Evolutionary conservation across 2,888 invertebrate genomes (phyloP).

Genomic region (Steinernema carpocapsae): DNA sequence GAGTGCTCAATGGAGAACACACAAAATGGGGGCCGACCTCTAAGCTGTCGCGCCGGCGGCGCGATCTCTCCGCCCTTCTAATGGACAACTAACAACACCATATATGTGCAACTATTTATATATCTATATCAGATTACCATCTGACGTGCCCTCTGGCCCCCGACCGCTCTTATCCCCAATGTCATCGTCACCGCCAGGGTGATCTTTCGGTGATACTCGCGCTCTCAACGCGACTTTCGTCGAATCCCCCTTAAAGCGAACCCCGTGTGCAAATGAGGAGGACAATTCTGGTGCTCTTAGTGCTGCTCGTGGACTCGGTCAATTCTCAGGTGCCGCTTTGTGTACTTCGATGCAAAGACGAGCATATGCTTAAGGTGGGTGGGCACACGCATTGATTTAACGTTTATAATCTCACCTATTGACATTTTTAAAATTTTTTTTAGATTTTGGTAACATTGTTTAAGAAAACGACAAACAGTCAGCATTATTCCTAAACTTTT

Average conservation of each 20-base stretch:
- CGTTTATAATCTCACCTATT: too few species aligned
- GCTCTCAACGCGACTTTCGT: too few species aligned
- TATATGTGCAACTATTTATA: conserved; percentile 30
- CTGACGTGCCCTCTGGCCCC: conserved; percentile 30
- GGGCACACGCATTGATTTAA: background rate
- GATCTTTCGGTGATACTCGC: background rate
- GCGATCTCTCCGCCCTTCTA: conserved; percentile 30
- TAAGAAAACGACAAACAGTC: too few species aligned
- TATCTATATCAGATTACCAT: conserved; percentile 33
- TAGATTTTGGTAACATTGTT: too few species aligned
- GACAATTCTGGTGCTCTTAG: background rate
- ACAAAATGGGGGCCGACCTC: conserved; percentile 16
- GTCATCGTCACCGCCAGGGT: conserved; percentile 13
- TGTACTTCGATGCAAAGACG: conserved; percentile 27
- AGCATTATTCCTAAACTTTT: too few species aligned
- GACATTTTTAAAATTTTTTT: too few species aligned
- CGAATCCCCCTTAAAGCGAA: too few species aligned
- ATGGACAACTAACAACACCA: conserved; percentile 29
- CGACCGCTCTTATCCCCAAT: conserved; percentile 14
- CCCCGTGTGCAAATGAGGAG: background rate
- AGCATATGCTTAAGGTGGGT: conserved; percentile 31
- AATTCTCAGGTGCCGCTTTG: conserved; percentile 12
- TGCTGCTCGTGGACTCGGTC: background rate
- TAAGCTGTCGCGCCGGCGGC: conserved; percentile 6
- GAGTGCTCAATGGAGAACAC: too few species aligned